Percentiles rank a stretch among this genome's conserved stretches.
Evolutionary conservation across 1,140 invertebrate species (phyloP).

Genomic region (Caenorhabditis inopinata): DNA sequence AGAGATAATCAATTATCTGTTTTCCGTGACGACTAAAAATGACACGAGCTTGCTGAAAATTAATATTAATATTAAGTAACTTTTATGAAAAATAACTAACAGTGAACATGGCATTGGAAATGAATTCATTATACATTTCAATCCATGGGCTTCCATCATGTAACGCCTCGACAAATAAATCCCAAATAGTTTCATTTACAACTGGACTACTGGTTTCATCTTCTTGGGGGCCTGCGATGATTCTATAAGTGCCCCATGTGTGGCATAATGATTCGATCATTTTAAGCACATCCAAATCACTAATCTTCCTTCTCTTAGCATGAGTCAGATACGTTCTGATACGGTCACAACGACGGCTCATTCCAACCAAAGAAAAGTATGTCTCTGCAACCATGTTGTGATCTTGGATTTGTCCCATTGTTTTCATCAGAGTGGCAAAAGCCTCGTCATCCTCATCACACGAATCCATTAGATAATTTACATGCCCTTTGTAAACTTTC

Average conservation of each 20-base stretch:
- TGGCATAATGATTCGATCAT: neutral
- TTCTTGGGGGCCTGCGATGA: neutral
- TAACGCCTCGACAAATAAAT: neutral
- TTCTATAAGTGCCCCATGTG: constrained; percentile 9
- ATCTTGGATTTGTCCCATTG: neutral
- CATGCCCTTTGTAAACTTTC: constrained; percentile 7
- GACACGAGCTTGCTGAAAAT: constrained; percentile 15
- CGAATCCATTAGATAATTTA: constrained; percentile 1
- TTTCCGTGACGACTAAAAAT: constrained; percentile 1
- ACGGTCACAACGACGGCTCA: constrained; percentile 8
- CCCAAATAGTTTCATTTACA: neutral
- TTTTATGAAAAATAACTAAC: neutral
- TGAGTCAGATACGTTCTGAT: neutral
- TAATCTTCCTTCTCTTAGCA: neutral
- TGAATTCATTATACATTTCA: constrained; percentile 9
- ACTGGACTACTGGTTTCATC: neutral
- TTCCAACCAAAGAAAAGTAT: neutral
- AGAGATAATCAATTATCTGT: neutral
- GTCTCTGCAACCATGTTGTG: constrained; percentile 10
- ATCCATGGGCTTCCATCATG: constrained; percentile 2
- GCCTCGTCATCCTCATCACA: neutral
- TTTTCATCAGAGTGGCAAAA: neutral
- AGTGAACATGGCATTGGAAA: neutral
- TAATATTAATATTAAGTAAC: neutral
- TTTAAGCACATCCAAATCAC: neutral